Base-by-base conservation (phyloP, 2,888 invertebrate genomes). In the Loripinus fragilis region DNA sequence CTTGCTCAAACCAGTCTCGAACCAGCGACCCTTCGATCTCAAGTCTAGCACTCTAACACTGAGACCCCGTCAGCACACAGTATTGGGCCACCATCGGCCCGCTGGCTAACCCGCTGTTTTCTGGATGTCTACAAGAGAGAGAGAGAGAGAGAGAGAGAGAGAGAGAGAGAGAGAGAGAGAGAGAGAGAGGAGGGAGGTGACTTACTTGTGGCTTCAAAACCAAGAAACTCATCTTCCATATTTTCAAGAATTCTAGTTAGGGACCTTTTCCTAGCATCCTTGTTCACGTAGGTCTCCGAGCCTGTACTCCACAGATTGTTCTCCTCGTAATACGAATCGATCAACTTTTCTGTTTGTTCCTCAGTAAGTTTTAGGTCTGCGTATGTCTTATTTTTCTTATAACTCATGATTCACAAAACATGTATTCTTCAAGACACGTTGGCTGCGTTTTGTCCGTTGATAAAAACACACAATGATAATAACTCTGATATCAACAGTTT, bases 251-350 rank as follows among this genome's bases (percentile, higher is more conserved):
- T 71, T 30, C 23, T 71, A 17, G 1, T 20, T 10, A 71, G 71
- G 20, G 50, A 41, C 15, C 41, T 41, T 41, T 41, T 41, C 41
- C 41, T 41, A 7, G 41, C 41, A 41, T 71, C 71, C 41, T 41
- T 71, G 20, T 42, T 73, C 25, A 48, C n/a, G 52, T 73, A 73
- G 48, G 41, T 66, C n/a, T 41, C 30, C 30, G 28, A 48, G 12
- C 65, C 23, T 25, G 45, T 20, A 73, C 48, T 48, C 55, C 71
- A 71, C 17, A 71, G 60, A 48, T 38, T 42, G 20, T 28, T 12
- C 45, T 73, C 73, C 12, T 42, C 33, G 12, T 73, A 42, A 20
- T 73, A 73, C 10, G 48, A 28, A 12, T 73, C 66, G 20, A 73
- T 65, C 2, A 73, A n/a, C 35, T 35, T 45, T 12, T 45, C 25